These are phyloP conservation scores for Pelvicachromis taeniatus DNA, from an alignment of 2,113 vertebrate genomes.

Conservation along the genomic window DNA sequence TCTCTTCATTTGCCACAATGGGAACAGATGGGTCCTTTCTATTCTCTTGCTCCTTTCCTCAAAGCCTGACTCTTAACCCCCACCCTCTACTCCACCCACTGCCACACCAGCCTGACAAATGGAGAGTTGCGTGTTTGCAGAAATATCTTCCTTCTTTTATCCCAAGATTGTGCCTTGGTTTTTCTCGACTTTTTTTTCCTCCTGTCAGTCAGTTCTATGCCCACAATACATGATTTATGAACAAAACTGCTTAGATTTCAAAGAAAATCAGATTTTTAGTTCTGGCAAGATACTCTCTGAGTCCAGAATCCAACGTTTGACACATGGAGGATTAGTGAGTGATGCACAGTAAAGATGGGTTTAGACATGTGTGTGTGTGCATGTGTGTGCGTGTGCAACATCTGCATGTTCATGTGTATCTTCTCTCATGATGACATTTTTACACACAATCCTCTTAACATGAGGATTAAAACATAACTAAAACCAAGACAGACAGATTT, in stretches of 20 bases:
- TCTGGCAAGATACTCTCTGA: not conserved
- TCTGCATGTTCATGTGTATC: slow-evolving; percentile 28
- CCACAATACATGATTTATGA: not conserved
- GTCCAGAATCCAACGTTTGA: not conserved
- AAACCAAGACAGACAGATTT: slow-evolving; percentile 16
- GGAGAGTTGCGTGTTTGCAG: not conserved
- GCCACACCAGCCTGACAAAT: not conserved
- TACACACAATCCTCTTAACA: slow-evolving; percentile 54
- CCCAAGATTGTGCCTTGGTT: not conserved
- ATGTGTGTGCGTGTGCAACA: slow-evolving; percentile 1
- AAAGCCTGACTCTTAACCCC: not conserved
- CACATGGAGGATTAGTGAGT: slow-evolving; percentile 18
- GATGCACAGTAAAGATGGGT: not conserved
- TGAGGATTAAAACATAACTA: slow-evolving; percentile 34
- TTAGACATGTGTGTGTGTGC: not conserved
- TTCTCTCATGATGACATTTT: slow-evolving; percentile 18
- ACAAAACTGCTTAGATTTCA: not conserved
- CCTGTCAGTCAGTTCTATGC: not conserved
- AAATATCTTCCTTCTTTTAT: not conserved
- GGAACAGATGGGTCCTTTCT: slow-evolving; percentile 64
- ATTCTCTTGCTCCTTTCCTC: slow-evolving; percentile 20
- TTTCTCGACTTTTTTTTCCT: not conserved
- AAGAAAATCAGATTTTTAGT: not conserved
- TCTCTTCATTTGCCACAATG: not conserved
- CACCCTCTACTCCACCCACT: slow-evolving; percentile 1